Percentiles rank a stretch among this genome's conserved stretches.
Evolutionary conservation across 2,113 vertebrate genomes (phyloP).

Genomic region (Gavia stellata): DNA sequence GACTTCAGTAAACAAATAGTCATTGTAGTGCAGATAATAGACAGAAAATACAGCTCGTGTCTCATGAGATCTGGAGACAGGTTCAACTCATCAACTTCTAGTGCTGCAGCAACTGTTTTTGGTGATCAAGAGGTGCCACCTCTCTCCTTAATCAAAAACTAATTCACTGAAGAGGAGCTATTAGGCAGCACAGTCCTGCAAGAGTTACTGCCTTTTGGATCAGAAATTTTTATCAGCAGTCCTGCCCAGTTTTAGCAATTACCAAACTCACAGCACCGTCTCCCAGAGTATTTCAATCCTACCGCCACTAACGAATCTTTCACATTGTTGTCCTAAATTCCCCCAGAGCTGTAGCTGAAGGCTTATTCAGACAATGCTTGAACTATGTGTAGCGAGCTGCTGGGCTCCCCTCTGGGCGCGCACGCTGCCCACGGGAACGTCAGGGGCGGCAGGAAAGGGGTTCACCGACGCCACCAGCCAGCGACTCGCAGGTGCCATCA

Average conservation of each 20-base stretch:
- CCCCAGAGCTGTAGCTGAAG: not conserved
- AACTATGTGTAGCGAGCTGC: rapidly evolving
- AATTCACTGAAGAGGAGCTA: not conserved
- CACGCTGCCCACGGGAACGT: rapidly evolving
- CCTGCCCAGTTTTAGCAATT: not conserved
- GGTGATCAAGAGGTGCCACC: not conserved
- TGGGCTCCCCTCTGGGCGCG: not conserved
- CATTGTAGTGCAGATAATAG: not conserved
- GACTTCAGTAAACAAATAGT: not conserved
- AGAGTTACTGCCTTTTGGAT: not conserved
- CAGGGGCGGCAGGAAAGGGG: too few relatives aligned
- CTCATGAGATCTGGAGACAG: not conserved
- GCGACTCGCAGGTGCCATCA: not conserved
- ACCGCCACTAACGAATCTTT: not conserved
- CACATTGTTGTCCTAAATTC: not conserved
- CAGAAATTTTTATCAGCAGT: not conserved
- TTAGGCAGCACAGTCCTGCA: not conserved
- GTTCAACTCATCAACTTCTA: not conserved
- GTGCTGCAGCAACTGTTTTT: not conserved
- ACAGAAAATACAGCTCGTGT: not conserved
- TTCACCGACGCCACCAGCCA: not conserved
- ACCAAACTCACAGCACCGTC: not conserved
- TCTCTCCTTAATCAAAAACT: not conserved
- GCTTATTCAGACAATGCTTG: not conserved
- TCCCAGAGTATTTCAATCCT: not conserved